phyloP scores from a whole-genome alignment of 2,888 invertebrate genomes.

The Erebia ligea region DNA sequence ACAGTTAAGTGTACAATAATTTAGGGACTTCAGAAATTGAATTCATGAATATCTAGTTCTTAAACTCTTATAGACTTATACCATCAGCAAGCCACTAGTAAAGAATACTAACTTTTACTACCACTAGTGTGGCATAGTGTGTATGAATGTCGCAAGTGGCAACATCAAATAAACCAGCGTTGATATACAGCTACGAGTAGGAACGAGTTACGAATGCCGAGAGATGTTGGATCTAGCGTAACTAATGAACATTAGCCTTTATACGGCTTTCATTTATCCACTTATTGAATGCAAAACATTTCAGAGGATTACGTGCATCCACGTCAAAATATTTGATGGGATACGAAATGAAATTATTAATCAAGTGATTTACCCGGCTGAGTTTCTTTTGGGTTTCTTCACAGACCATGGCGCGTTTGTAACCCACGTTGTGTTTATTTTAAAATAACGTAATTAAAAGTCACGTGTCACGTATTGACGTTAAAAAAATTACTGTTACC shows the following conservation, averaged over 20 bases:
- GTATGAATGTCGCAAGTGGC: constrained; percentile 26
- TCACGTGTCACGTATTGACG: too few species aligned
- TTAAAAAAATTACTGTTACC: too few species aligned
- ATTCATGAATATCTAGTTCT: constrained; percentile 2
- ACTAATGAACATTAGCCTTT: constrained; percentile 49
- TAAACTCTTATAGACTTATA: constrained; percentile 15
- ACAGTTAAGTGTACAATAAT: too few species aligned
- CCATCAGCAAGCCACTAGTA: constrained; percentile 14
- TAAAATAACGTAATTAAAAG: too few species aligned
- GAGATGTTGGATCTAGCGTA: constrained; percentile 49
- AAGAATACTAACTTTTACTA: too few species aligned
- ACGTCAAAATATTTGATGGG: background rate
- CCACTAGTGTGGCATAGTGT: background rate
- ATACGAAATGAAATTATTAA: background rate
- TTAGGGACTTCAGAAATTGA: background rate
- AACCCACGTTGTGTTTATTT: too few species aligned
- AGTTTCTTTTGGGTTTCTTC: too few species aligned
- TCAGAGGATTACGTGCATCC: background rate
- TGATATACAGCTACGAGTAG: constrained; percentile 16
- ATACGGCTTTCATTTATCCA: constrained; percentile 22
- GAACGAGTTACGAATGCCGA: constrained; percentile 46
- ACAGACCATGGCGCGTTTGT: too few species aligned
- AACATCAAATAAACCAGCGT: constrained; percentile 29
- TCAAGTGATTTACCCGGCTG: too few species aligned
- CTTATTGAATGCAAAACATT: constrained; percentile 21